Base-by-base conservation (phyloP, 2,888 invertebrate species). In the Chironomus tentans region DNA sequence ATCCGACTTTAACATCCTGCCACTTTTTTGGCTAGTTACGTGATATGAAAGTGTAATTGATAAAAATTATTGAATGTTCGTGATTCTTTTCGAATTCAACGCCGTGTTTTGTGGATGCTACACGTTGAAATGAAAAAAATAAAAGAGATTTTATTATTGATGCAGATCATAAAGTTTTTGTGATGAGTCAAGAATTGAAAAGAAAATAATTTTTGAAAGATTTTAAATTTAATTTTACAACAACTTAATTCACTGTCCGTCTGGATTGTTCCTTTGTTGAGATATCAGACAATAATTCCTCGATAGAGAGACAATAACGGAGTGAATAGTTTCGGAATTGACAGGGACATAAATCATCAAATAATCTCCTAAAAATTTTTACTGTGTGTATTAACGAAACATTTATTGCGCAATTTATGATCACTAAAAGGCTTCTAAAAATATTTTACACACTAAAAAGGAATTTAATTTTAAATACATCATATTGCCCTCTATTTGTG, bases 391-490 rank as follows among this genome's bases (percentile, higher is more conserved):
- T 72, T 72, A 72, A 72, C 72, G 72, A 50, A 62, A 62, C 46
- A 61, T 72, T 72, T 72, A 72, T 72, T 72, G 72, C 38, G 72
- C 72, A 72, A 72, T 61, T 72, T 72, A 72, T 62, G 72, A 72
- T 62, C 62, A 62, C 38, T 22, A 50, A 56, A 24, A 71, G 28
- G 65, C 22, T 46, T 22, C 24, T 47, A 47, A 70, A 70, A 70
- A 47, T 18, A 46, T 56, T 70, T 70, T 70, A 70, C 70, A 70
- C 24, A 72, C 72, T 72, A 61, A 38, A 38, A 72, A 72, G 28
- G 62, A 72, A 62, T 72, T 72, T n/a, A n/a, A n/a, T n/a, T n/a
- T n/a, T 72, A 62, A 72, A 72, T 72, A 50, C 50, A 22, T 47
- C 18, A 46, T 38, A 24, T 71, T 48, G 22, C 56, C 24, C 50